Evolutionary conservation across 1,140 invertebrate genomes (phyloP), one percentile per base, ranked within the genome.

Genomic region (Melanaphis sacchari): DNA sequence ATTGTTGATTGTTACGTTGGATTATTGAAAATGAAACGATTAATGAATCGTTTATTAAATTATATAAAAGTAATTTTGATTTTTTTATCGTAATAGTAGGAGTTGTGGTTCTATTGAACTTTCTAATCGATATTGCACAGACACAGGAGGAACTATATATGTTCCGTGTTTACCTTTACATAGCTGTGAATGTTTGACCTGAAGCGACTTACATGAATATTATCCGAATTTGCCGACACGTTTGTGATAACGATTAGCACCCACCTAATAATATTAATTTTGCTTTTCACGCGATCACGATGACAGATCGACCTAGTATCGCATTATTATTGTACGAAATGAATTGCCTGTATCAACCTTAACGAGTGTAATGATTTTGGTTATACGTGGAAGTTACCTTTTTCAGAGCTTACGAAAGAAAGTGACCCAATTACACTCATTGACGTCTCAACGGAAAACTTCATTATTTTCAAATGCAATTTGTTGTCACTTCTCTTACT

Each of bases 251-350:
- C 46, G n/a, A 52, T 9, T 52, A 22, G 22, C 87, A 46, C 87
- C 87, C 46, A 89, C 87, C 11, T 22, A 36, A 22, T 46, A 88
- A 36, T 38, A 49, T 38, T 88, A 36, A 49, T 88, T 88, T 52
- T 24, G 43, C 31, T 49, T 52, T 52, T 52, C 46, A 52, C 36
- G 85, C 18, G 85, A 3, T 7, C 46, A 7, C n/a, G 87, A 36
- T 38, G 87, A 89, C 87, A 52, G 46, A n/a, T 54, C 87, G 87
- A 54, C 87, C 46, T 43, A 26, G n/a, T 88, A 49, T 87, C 15
- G 18, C 36, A 21, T 31, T 26, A 46, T 87, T 85, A 87, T 46
- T 46, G n/a, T 87, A 87, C 21, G n/a, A 36, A 6, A 84, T 11
- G 59, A 66, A 66, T n/a, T 3, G 26, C 59, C 31, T n/a, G 59